These are phyloP conservation scores for Ctenochaetus hawaiiensis DNA, from an alignment of 2,797 vertebrate genomes.

Conservation along the genomic window DNA sequence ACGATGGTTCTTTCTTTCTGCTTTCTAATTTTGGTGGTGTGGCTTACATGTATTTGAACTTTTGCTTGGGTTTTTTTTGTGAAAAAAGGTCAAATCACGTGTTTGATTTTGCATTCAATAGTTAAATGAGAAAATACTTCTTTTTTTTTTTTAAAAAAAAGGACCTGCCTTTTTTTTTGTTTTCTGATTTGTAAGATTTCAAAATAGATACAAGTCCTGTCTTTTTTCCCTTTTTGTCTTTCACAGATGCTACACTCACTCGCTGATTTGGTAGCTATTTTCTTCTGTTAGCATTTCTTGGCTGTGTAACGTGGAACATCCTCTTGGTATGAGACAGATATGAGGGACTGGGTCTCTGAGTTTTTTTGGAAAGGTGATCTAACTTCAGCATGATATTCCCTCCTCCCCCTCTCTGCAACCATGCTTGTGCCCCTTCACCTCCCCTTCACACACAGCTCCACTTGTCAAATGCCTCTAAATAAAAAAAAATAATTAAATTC, in stretches of 20 bases:
- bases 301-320: constrained; percentile 90
- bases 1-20: constrained; percentile 92
- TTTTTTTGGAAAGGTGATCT: constrained; percentile 83
- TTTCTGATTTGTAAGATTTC: constrained; percentile 84
- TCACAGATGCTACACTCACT: constrained; percentile 88
- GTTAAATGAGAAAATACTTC: constrained; percentile 79
- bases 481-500: constrained; percentile 88
- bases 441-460: constrained; percentile 93
- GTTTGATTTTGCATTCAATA: constrained; percentile 85
- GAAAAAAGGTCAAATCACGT: constrained; percentile 80
- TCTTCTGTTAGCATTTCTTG: constrained; percentile 91
- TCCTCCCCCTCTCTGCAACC: constrained; percentile 89
- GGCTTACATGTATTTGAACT: constrained; percentile 86
- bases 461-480: constrained; percentile 98
- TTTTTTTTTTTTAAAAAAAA: constrained; percentile 61
- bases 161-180: constrained; percentile 82
- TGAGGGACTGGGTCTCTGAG: constrained; percentile 87
- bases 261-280: constrained; percentile 87
- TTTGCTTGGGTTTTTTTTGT: constrained; percentile 87
- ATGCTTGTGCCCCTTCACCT: constrained; percentile 90
- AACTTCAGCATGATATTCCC: constrained; percentile 91
- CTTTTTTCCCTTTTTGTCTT: constrained; percentile 81
- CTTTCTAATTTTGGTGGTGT: constrained; percentile 84
- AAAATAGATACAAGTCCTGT: constrained; percentile 79
- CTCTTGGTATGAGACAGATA: constrained; percentile 91